Conservation (phyloP, 1,140 invertebrate genomes). For the Drosophila persimilis region DNA sequence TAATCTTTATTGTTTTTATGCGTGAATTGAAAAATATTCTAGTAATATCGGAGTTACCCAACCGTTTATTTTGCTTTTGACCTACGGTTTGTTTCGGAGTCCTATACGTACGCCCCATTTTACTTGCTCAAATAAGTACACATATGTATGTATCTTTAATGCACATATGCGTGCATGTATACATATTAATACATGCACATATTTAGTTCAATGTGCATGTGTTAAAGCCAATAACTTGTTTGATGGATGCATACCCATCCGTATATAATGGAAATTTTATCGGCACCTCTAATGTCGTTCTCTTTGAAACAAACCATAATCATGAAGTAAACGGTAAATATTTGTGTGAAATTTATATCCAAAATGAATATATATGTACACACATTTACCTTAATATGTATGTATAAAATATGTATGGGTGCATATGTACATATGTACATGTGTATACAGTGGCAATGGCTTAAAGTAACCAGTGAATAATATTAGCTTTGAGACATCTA, state of each 20-base stretch:
- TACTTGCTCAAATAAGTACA: background rate
- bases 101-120: background rate
- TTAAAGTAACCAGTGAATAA: no score
- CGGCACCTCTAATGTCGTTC: background rate
- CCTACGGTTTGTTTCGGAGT: no score
- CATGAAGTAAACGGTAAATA: slow-evolving; percentile 4
- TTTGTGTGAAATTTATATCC: background rate
- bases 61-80: no score
- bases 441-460: no score
- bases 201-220: slow-evolving; percentile 6
- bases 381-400: background rate
- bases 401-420: background rate
- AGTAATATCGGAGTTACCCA: background rate
- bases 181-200: slow-evolving; percentile 6
- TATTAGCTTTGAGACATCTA: no score
- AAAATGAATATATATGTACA: background rate
- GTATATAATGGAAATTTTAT: background rate
- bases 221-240: slow-evolving; percentile 20
- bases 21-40: background rate
- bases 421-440: no score
- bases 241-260: slow-evolving; percentile 1
- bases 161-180: slow-evolving; percentile 22
- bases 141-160: slow-evolving; percentile 5
- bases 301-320: background rate
- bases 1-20: slow-evolving; percentile 10